Percentiles rank a stretch among this genome's conserved stretches.
phyloP scores from a whole-genome alignment of 2,797 vertebrate genomes.

The Pelodytes ibericus region DNA sequence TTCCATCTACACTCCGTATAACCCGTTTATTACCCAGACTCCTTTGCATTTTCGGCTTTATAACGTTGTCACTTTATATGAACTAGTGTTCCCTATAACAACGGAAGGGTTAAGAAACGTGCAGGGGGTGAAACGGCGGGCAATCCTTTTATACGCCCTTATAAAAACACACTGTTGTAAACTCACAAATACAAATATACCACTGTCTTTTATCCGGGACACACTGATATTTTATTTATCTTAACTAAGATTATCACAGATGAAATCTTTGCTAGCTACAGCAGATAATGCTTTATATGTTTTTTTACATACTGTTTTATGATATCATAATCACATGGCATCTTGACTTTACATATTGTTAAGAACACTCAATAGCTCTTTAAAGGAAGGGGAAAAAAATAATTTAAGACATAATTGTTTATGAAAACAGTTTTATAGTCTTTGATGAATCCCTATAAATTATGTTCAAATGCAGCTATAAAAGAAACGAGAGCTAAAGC shows the following conservation, averaged over 20 bases:
- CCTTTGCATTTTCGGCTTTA: too few relatives aligned
- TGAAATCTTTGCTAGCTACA: slow-evolving; percentile 47
- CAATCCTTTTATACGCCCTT: slow-evolving; percentile 25
- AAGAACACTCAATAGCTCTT: slow-evolving; percentile 27
- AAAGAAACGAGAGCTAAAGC: slow-evolving; percentile 34
- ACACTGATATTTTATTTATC: slow-evolving; percentile 23
- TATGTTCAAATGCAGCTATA: slow-evolving; percentile 46
- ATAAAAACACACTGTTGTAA: slow-evolving; percentile 46
- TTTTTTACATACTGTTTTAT: slow-evolving; percentile 42
- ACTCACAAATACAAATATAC: slow-evolving; percentile 23
- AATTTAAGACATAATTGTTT: slow-evolving; percentile 52
- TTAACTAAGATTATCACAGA: slow-evolving; percentile 49
- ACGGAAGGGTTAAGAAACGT: not conserved
- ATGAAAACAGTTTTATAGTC: slow-evolving; percentile 50
- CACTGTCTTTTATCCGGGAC: slow-evolving; percentile 27
- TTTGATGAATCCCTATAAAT: slow-evolving; percentile 48
- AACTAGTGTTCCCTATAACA: not conserved
- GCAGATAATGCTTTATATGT: slow-evolving; percentile 48
- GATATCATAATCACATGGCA: slow-evolving; percentile 46
- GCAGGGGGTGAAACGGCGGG: slow-evolving; percentile 34
- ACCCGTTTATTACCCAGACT: too few relatives aligned
- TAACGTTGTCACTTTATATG: not conserved
- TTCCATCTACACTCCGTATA: too few relatives aligned
- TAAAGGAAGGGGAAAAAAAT: slow-evolving; percentile 32
- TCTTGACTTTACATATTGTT: slow-evolving; percentile 49